phyloP scores from a whole-genome alignment of 2,888 invertebrate species.

The Strigamia crassipes region DNA sequence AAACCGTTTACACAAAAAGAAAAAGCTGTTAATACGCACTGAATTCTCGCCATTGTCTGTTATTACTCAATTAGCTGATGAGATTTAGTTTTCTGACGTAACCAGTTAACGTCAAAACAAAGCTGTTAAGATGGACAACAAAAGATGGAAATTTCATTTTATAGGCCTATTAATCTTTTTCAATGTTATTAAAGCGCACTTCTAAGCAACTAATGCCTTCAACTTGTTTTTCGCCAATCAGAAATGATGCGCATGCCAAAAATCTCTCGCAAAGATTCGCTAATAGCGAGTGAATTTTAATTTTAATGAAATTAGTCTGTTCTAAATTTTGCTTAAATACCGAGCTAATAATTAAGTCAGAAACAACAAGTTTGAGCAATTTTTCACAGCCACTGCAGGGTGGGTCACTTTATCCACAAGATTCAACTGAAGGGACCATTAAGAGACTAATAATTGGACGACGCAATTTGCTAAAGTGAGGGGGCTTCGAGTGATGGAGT shows the following conservation, averaged over 20 bases:
- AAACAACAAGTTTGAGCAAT: background rate
- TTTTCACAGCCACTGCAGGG: conserved; percentile 33
- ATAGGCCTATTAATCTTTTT: background rate
- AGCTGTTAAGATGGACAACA: background rate
- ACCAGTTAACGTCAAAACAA: background rate
- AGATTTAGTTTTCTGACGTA: background rate
- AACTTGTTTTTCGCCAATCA: background rate
- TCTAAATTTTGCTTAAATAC: background rate
- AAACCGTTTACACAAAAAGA: background rate
- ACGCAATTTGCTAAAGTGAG: conserved; percentile 41
- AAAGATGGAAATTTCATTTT: background rate
- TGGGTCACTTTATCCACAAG: conserved; percentile 35
- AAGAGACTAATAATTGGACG: conserved; percentile 41
- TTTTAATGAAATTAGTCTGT: background rate
- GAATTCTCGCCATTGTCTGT: background rate
- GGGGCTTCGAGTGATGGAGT: conserved; percentile 19
- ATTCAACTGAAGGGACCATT: conserved; percentile 39
- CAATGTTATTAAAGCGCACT: background rate
- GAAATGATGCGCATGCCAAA: background rate
- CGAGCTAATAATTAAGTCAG: conserved; percentile 56
- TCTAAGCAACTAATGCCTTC: background rate
- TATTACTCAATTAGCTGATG: background rate
- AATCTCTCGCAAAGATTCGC: background rate
- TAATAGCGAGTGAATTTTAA: background rate
- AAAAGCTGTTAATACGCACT: background rate